phyloP scores from a whole-genome alignment of 2,113 vertebrate genomes.

The Bos taurus region ARS-UCD2.0 NC_037337.1:84881001-84881500 shows the following conservation, averaged over 20 bases:
- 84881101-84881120: not conserved
- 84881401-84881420: not conserved
- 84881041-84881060: not conserved
- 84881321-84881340: not conserved
- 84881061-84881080: not conserved
- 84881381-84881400: not conserved
- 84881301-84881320: not conserved
- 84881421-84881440: not conserved
- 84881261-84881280: not conserved
- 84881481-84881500: not conserved
- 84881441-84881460: not conserved
- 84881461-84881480: not conserved
- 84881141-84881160: not conserved
- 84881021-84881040: not conserved
- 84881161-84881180: not conserved
- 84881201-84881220: not conserved
- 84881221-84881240: not conserved
- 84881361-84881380: not conserved
- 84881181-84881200: not conserved
- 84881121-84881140: not conserved
- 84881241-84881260: not conserved
- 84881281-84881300: not conserved
- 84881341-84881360: not conserved
- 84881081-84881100: constrained; percentile 9
- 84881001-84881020: not conserved